Conservation (phyloP, 1,140 invertebrate genomes). For the Halotydeus destructor region DNA sequence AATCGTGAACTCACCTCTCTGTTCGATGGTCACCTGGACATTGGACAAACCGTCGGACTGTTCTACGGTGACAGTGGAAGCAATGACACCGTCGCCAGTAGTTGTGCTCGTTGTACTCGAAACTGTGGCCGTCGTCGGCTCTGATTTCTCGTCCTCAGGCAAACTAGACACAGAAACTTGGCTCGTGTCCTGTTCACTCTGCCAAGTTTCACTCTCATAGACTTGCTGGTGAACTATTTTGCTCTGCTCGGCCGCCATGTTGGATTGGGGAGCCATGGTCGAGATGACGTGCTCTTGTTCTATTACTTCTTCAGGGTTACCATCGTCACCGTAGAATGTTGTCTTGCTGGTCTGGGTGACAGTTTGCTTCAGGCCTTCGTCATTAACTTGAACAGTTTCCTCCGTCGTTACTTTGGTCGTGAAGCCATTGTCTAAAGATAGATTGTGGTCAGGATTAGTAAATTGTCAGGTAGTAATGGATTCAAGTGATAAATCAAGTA, state of each 20-base stretch:
- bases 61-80: neutral
- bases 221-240: no score
- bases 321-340: no score
- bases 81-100: conserved; percentile 2
- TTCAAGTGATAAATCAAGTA: no score
- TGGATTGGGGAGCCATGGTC: no score
- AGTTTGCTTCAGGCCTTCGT: conserved; percentile 12
- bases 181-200: conserved; percentile 19
- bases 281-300: no score
- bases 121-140: conserved; percentile 15
- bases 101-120: conserved; percentile 11
- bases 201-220: conserved; percentile 17
- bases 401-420: conserved; percentile 3
- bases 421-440: no score
- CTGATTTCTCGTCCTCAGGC: conserved; percentile 20
- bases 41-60: conserved; percentile 3
- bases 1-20: conserved; percentile 13
- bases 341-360: conserved; percentile 13
- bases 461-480: no score
- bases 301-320: no score
- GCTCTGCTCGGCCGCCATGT: no score
- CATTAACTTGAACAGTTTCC: conserved; percentile 9
- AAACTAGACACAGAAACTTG: conserved; percentile 20
- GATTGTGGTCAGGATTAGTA: no score
- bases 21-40: conserved; percentile 8